These are phyloP conservation scores for Varecia variegata DNA, from an alignment of 2,797 vertebrate genomes.

Conservation along the genomic window DNA sequence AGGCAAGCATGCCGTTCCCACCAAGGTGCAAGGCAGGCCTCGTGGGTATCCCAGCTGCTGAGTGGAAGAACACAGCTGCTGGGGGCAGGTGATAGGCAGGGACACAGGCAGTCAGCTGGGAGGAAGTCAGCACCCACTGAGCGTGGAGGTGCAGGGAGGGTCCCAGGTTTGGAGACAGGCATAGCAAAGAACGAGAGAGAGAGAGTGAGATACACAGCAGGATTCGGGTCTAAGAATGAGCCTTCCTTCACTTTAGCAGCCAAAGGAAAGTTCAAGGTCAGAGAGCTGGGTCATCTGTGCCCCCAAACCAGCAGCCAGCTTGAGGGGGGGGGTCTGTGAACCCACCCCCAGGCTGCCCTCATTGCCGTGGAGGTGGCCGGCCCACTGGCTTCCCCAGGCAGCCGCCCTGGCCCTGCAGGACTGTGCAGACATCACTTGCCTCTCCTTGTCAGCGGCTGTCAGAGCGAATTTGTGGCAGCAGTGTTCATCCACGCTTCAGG, in stretches of 20 bases:
- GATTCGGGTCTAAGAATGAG: neutral
- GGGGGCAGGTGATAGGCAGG: neutral
- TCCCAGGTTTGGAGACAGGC: neutral
- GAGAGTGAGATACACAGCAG: no score
- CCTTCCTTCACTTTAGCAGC: neutral
- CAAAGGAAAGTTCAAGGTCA: neutral
- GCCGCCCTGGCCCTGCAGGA: neutral
- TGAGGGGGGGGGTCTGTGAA: neutral
- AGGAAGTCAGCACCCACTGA: neutral
- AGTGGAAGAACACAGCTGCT: neutral
- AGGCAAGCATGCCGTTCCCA: neutral
- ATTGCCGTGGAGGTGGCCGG: neutral
- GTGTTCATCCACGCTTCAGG: neutral
- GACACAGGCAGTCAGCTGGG: neutral
- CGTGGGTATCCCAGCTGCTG: neutral
- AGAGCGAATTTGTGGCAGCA: constrained; percentile 28
- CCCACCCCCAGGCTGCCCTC: neutral
- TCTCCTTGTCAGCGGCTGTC: constrained; percentile 52
- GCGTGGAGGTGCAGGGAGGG: neutral
- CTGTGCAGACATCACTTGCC: neutral
- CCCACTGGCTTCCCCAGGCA: neutral
- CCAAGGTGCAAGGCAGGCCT: neutral
- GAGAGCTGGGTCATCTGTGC: neutral
- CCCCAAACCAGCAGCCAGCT: neutral
- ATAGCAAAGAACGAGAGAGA: neutral